These are phyloP conservation scores for Diabrotica virgifera DNA, from an alignment of 1,140 invertebrate species.

Conservation along the genomic window DNA sequence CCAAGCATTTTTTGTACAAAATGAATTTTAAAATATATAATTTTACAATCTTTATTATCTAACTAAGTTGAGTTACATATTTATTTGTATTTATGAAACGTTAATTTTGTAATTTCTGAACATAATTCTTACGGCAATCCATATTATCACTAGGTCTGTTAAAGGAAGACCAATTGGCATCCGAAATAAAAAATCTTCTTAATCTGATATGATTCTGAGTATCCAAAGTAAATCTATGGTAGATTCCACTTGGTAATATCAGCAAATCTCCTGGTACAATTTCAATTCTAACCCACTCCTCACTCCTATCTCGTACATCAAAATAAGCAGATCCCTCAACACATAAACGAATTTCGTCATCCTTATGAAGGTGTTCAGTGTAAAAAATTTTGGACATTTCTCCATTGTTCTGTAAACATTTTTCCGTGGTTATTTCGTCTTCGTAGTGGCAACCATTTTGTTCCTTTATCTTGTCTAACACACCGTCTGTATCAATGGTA, in stretches of 20 bases:
- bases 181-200: constrained; percentile 85
- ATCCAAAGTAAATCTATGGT: constrained; percentile 95
- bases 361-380: constrained; percentile 63
- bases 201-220: constrained; percentile 83
- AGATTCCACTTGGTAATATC: constrained; percentile 93
- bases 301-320: constrained; percentile 85
- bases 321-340: constrained; percentile 91
- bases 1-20: too few species aligned
- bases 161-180: constrained; percentile 87
- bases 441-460: constrained; percentile 86
- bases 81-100: constrained; percentile 24
- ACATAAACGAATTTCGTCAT: constrained; percentile 93
- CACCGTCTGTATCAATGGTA: constrained; percentile 60
- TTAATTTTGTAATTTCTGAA: constrained; percentile 58
- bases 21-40: too few species aligned
- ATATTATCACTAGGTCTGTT: constrained; percentile 82
- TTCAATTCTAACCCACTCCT: constrained; percentile 91
- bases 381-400: too few species aligned
- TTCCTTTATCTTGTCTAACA: constrained; percentile 67
- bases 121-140: constrained; percentile 69
- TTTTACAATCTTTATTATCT: too few species aligned
- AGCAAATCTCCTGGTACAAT: constrained; percentile 85
- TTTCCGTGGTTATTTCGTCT: constrained; percentile 69
- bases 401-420: too few species aligned
- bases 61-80: too few species aligned